A percentile compares a stretch with the other conserved stretches of the same genome.
Conservation (phyloP, 1,140 invertebrate species). For the Batillaria attramentaria region DNA sequence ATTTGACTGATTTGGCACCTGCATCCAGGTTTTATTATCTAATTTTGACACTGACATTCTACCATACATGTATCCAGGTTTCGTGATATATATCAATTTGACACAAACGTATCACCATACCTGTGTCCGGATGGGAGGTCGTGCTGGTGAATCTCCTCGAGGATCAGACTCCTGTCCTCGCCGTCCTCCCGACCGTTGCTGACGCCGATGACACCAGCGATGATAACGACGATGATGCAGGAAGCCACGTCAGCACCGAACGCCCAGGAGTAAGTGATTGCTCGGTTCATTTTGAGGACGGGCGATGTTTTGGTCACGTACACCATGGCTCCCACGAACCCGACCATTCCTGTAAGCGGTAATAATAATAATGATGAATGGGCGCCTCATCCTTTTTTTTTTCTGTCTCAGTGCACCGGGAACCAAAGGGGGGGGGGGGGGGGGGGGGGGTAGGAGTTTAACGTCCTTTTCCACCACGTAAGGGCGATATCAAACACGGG, state of each 20-base stretch:
- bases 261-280: constrained; percentile 17
- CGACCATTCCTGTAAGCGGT: not conserved
- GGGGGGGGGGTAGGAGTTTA: too few species aligned
- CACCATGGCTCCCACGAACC: constrained; percentile 4
- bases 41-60: too few species aligned
- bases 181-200: not conserved
- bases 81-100: too few species aligned
- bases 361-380: not conserved
- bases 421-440: too few species aligned
- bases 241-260: constrained; percentile 2
- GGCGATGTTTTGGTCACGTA: constrained; percentile 14
- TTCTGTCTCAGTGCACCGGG: not conserved
- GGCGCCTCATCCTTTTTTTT: not conserved
- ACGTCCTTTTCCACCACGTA: too few species aligned
- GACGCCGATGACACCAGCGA: not conserved
- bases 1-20: too few species aligned
- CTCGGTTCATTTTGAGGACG: not conserved
- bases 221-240: constrained; percentile 9
- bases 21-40: too few species aligned
- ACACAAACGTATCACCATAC: too few species aligned
- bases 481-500: too few species aligned
- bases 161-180: not conserved
- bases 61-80: too few species aligned
- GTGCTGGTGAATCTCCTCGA: not conserved
- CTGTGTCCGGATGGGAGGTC: not conserved